Evolutionary conservation across 2,888 invertebrate genomes (phyloP).

Genomic region (Choristoneura rosaceana): DNA sequence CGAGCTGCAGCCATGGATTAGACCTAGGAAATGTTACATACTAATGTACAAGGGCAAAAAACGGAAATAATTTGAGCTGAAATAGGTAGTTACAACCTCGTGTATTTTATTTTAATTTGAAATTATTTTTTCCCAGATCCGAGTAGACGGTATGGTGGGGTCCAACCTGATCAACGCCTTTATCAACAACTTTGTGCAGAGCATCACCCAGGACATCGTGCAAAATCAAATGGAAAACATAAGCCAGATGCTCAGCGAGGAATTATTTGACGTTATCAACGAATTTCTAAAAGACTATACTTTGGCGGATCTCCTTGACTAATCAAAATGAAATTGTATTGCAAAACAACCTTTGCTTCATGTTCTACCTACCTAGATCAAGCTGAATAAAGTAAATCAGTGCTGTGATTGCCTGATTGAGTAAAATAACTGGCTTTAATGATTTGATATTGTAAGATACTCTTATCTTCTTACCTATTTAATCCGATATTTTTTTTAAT

Average conservation of each 20-base stretch:
- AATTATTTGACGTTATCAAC: constrained; percentile 61
- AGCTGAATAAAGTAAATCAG: not conserved
- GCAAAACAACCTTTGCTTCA: not conserved
- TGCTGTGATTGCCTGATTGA: constrained; percentile 1
- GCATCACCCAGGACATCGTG: constrained; percentile 59
- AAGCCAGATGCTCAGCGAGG: constrained; percentile 57
- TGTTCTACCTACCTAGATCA: not conserved
- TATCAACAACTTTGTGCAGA: constrained; percentile 61
- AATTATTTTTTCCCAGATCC: constrained; percentile 53
- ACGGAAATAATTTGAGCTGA: no score
- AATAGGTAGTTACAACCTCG: no score
- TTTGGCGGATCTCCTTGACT: constrained; percentile 58
- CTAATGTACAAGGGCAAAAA: no score
- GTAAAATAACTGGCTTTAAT: not conserved
- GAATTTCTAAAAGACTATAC: constrained; percentile 61
- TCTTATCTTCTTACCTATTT: not conserved
- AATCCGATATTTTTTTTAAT: constrained; percentile 7
- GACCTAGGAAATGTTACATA: no score
- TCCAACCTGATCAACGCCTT: constrained; percentile 60
- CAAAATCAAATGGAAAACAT: constrained; percentile 56
- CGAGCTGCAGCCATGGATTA: no score
- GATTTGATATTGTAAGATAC: not conserved
- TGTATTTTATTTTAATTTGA: not conserved
- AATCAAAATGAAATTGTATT: not conserved
- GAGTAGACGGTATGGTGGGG: constrained; percentile 64